Evolutionary conservation across 2,888 invertebrate genomes (phyloP).

Genomic region (Rhimphoctona megacephalus): DNA sequence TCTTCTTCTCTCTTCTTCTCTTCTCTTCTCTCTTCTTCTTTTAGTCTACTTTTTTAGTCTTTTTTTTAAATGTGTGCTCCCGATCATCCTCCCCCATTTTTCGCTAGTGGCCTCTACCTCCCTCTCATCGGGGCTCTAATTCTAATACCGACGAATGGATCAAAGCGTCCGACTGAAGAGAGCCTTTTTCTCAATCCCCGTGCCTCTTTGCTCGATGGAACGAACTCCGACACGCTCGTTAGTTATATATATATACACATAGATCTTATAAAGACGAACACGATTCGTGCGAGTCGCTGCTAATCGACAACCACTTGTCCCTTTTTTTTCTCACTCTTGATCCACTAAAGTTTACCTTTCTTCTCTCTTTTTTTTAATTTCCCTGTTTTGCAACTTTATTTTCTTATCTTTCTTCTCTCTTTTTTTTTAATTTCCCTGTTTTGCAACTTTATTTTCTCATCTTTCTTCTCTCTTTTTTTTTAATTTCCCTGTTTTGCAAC

Average conservation of each 20-base stretch:
- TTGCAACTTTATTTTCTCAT: no score
- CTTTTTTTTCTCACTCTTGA: conserved; percentile 34
- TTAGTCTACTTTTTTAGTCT: conserved; percentile 17
- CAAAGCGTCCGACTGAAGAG: conserved; percentile 68
- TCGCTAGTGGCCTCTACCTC: conserved; percentile 23
- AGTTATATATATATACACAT: conserved; percentile 66
- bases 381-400: no score
- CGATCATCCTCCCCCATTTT: conserved; percentile 22
- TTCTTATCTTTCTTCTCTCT: not conserved
- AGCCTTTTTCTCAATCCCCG: not conserved
- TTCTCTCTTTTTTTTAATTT: not conserved
- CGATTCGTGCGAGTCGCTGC: conserved; percentile 56
- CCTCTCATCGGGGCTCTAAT: conserved; percentile 68
- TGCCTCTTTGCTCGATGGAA: not conserved
- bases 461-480: not conserved
- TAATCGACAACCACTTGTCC: conserved; percentile 41
- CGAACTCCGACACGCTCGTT: conserved; percentile 74
- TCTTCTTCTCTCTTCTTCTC: conserved; percentile 27
- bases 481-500: not conserved
- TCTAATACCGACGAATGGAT: conserved; percentile 73
- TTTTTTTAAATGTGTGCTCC: conserved; percentile 2
- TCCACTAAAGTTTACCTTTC: not conserved
- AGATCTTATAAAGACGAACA: conserved; percentile 56
- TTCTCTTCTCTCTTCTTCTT: no score
- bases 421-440: not conserved